phyloP scores from a whole-genome alignment of 2,113 vertebrate species.

The Ceyx margarethae region DNA sequence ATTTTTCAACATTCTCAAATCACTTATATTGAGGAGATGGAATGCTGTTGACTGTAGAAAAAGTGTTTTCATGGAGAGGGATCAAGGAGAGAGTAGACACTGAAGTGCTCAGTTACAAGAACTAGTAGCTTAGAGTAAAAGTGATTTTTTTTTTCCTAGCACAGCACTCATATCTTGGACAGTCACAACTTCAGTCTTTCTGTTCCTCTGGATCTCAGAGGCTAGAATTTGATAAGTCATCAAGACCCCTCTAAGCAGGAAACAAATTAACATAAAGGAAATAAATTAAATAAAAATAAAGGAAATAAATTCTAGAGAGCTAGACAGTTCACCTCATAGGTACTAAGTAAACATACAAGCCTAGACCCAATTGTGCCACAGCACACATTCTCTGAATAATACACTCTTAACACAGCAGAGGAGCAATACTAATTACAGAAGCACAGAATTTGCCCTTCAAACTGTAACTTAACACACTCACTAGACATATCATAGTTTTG shows the following conservation, averaged over 20 bases:
- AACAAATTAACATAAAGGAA: not conserved
- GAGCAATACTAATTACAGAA: not conserved
- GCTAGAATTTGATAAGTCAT: not conserved
- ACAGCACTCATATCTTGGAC: not conserved
- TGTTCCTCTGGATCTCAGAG: not conserved
- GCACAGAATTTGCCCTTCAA: not conserved
- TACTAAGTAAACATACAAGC: not conserved
- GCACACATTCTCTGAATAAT: not conserved
- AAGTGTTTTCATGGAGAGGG: not conserved
- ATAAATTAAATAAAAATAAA: not conserved
- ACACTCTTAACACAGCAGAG: not conserved
- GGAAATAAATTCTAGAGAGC: not conserved
- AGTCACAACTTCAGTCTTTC: not conserved
- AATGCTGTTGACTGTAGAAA: not conserved
- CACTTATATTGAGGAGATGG: not conserved
- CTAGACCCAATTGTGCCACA: not conserved
- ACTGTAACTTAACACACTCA: not conserved
- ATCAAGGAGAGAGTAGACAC: not conserved
- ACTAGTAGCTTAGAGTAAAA: not conserved
- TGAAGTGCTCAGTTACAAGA: not conserved
- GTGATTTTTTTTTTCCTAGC: not conserved
- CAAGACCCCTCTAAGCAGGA: not conserved
- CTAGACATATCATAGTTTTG: not conserved
- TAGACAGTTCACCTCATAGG: not conserved
- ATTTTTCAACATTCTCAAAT: not conserved